A percentile compares a stretch with the other conserved stretches of the same genome.
Evolutionary conservation across 1,140 invertebrate genomes (phyloP).

Genomic region (Camponotus vicinus): DNA sequence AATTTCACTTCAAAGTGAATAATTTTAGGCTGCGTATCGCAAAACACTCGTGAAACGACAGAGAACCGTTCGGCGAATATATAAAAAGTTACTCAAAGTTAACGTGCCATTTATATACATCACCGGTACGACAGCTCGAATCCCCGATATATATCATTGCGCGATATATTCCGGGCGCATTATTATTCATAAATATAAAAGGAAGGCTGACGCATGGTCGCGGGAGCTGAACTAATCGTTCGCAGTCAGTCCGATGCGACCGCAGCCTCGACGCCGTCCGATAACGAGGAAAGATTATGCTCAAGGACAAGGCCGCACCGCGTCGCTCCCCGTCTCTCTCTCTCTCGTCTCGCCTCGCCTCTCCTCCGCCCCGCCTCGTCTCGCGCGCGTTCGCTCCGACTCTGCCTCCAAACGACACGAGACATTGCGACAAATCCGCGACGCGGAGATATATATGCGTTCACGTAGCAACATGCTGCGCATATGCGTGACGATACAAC

Average conservation of each 20-base stretch:
- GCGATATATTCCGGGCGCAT: neutral
- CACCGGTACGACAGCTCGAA: neutral
- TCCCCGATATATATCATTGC: too few relatives aligned
- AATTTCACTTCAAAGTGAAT: neutral
- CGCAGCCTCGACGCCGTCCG: constrained; percentile 80
- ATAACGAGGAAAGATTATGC: constrained; percentile 84
- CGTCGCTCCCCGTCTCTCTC: constrained; percentile 20
- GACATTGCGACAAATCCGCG: constrained; percentile 70
- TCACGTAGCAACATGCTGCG: constrained; percentile 36
- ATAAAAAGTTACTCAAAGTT: neutral
- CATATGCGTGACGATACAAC: constrained; percentile 52
- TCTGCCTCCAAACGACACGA: constrained; percentile 48
- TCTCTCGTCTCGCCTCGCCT: constrained; percentile 12
- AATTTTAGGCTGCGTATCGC: neutral
- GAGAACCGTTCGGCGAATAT: neutral
- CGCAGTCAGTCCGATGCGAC: constrained; percentile 69
- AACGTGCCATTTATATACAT: neutral
- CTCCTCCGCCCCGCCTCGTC: constrained; percentile 32
- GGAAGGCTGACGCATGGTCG: constrained; percentile 70
- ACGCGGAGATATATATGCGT: constrained; percentile 55
- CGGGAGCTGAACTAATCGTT: constrained; percentile 66
- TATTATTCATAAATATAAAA: constrained; percentile 74
- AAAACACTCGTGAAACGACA: too few relatives aligned
- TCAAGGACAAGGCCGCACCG: constrained; percentile 83
- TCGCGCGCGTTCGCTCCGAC: constrained; percentile 34